Percentiles rank a stretch among this genome's conserved stretches.
phyloP scores from a whole-genome alignment of 2,888 invertebrate genomes.

The Criorhina ranunculi region DNA sequence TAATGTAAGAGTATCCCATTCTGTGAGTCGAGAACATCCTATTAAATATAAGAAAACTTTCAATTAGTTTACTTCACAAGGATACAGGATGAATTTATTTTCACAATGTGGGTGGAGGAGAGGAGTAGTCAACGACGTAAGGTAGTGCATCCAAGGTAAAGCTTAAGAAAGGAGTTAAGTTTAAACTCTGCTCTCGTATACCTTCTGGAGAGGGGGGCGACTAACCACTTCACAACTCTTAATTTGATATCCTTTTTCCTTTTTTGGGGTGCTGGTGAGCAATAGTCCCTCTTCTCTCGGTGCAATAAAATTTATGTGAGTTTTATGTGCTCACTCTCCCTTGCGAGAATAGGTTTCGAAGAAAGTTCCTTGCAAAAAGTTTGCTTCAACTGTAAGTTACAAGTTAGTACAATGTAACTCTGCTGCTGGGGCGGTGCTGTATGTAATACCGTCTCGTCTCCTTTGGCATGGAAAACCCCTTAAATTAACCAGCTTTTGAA shows the following conservation, averaged over 20 bases:
- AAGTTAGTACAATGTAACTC: conserved; percentile 55
- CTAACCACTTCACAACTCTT: conserved; percentile 69
- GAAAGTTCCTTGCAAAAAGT: conserved; percentile 47
- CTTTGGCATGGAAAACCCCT: conserved; percentile 49
- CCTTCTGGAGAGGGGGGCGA: conserved; percentile 17
- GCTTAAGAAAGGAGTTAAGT: conserved; percentile 43
- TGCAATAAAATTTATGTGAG: conserved; percentile 62
- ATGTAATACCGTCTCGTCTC: conserved; percentile 19
- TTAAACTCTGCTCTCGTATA: conserved; percentile 6
- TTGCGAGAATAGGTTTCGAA: neutral
- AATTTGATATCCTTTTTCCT: conserved; percentile 59
- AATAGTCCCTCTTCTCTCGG: conserved; percentile 10
- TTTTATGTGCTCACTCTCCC: conserved; percentile 40
- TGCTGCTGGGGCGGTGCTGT: conserved; percentile 24
- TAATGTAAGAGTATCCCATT: conserved; percentile 13
- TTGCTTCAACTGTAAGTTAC: conserved; percentile 50
- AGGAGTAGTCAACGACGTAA: conserved; percentile 29
- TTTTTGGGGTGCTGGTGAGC: conserved; percentile 1
- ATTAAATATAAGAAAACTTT: conserved; percentile 73
- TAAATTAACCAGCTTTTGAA: conserved; percentile 75
- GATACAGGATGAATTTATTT: conserved; percentile 31
- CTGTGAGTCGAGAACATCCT: conserved; percentile 47
- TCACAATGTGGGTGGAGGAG: no score
- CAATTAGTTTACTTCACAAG: conserved; percentile 71
- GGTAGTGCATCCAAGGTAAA: conserved; percentile 47